Evolutionary conservation across 1,140 invertebrate genomes (phyloP), one percentile per base, ranked within the genome.

Genomic region (Microplitis demolitor): DNA sequence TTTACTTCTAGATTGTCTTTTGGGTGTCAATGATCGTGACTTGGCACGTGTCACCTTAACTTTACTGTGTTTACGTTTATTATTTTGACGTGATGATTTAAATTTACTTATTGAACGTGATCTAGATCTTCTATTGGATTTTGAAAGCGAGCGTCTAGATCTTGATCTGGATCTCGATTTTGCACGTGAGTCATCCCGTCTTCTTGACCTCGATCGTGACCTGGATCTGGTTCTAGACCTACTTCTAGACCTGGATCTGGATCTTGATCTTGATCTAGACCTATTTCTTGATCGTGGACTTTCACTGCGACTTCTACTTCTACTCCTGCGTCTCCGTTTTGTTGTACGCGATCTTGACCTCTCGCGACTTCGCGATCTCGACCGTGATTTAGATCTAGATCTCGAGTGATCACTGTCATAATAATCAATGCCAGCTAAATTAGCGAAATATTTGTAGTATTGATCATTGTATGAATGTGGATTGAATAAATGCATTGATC

Each of bases 401-500:
- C 83, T 83, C 24, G 85, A 88, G 2, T 78, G 82, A 76, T 81
- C 83, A 50, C 71, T 79, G 9, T 83, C 81, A 35, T 79, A 86
- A 63, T 82, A 82, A 69, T 85, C 83, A 64, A 84, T 82, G 4
- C 84, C 83, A 11, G 82, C 82, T 6, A 85, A 74, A 75, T 81
- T 85, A 1, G 85, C 84, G 60, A 87, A 87, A 35, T 87, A 87
- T 66, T 85, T 84, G 69, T 87, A 85, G 67, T 86, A 87, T 66
- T 87, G 82, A 53, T 87, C 82, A 69, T 88, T 85, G 70, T 84
- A 82, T n/a, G 85, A 69, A 56, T 81, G 82, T 2, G 83, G 80
- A 74, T 82, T 83, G 34, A 82, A 80, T 0, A 77, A 50, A 16
- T 79, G 78, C 5, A 80, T 53, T 3, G 72, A 34, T 11, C 77